These are phyloP conservation scores for Holcopasites calliopsidis DNA, from an alignment of 1,140 invertebrate species.

Conservation along the genomic window DNA sequence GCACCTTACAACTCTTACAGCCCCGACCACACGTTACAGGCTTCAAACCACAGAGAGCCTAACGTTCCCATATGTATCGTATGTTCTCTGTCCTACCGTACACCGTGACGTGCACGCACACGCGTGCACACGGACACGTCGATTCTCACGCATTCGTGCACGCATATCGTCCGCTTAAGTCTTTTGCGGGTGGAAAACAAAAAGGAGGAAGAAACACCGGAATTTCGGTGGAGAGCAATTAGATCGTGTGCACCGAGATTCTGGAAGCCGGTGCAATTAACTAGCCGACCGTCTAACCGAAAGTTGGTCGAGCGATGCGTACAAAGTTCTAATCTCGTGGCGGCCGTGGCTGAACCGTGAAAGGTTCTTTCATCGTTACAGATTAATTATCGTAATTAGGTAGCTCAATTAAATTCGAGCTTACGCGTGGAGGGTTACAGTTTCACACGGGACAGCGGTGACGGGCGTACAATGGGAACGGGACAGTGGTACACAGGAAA, in stretches of 20 bases:
- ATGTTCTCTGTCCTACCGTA: conserved; percentile 75
- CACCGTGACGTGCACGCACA: conserved; percentile 65
- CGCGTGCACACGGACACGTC: conserved; percentile 51
- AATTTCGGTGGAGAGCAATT: conserved; percentile 1
- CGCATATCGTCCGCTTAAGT: conserved; percentile 51
- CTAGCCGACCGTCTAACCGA: neutral
- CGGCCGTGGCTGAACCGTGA: too few relatives aligned
- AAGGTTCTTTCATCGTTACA: neutral
- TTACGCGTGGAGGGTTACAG: neutral
- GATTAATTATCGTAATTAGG: neutral
- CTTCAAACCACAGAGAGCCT: conserved; percentile 78
- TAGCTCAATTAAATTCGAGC: neutral
- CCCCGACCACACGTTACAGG: conserved; percentile 72
- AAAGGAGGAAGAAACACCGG: neutral
- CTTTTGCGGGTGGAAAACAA: conserved; percentile 2
- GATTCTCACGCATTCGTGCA: conserved; percentile 62
- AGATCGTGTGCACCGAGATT: neutral
- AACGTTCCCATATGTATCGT: conserved; percentile 80
- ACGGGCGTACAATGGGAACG: too few relatives aligned
- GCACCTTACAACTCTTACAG: conserved; percentile 24
- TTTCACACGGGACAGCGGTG: neutral
- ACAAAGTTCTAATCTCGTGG: too few relatives aligned
- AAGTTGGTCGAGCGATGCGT: too few relatives aligned
- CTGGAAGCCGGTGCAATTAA: neutral
- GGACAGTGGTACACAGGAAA: conserved; percentile 47